Percentiles rank a stretch among this genome's conserved stretches.
phyloP scores from a whole-genome alignment of 1,140 invertebrate genomes.

The Neodiprion lecontei region DNA sequence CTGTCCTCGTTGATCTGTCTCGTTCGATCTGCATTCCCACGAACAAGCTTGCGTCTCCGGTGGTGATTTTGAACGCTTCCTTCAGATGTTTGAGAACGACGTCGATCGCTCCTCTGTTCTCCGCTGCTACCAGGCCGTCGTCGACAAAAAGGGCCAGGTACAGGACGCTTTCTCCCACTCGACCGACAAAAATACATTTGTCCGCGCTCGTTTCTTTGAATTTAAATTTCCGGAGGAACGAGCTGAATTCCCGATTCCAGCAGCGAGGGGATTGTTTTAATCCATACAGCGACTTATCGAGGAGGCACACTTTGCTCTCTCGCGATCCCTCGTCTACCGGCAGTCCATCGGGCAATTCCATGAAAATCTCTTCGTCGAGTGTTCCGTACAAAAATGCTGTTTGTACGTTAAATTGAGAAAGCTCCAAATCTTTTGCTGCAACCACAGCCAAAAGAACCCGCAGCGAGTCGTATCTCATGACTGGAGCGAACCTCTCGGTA shows the following conservation, averaged over 20 bases:
- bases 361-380: constrained; percentile 47
- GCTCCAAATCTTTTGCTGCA: constrained; percentile 22
- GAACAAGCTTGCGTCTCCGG: constrained; percentile 17
- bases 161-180: background rate
- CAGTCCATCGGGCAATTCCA: constrained; percentile 49
- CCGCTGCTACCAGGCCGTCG: constrained; percentile 18
- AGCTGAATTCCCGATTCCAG: constrained; percentile 46
- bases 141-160: constrained; percentile 23
- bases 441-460: constrained; percentile 35
- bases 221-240: constrained; percentile 16
- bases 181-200: constrained; percentile 19
- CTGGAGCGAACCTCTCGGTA: constrained; percentile 17
- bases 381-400: constrained; percentile 50
- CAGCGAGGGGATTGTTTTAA: constrained; percentile 51
- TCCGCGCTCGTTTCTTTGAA: constrained; percentile 14
- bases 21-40: constrained; percentile 16
- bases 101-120: constrained; percentile 7
- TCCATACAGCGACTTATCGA: constrained; percentile 53
- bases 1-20: background rate
- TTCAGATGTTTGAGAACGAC: constrained; percentile 16
- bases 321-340: constrained; percentile 9
- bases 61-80: constrained; percentile 20
- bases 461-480: constrained; percentile 23
- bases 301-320: constrained; percentile 35
- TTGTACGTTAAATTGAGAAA: constrained; percentile 45